phyloP scores from a whole-genome alignment of 2,113 vertebrate genomes.

The Perca fluviatilis region DNA sequence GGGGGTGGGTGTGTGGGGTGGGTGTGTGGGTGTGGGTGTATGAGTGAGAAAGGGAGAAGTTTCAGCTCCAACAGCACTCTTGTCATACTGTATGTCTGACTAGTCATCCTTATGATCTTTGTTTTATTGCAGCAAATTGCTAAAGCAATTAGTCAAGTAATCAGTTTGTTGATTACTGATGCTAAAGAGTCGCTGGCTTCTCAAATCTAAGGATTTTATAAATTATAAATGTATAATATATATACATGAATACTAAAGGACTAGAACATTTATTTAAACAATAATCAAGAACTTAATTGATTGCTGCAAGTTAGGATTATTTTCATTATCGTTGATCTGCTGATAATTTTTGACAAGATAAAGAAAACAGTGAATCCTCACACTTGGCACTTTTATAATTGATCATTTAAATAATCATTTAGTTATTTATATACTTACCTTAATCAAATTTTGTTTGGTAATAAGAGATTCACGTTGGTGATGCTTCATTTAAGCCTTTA shows the following conservation, averaged over 20 bases:
- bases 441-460: neutral
- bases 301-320: neutral
- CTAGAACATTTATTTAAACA: neutral
- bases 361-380: neutral
- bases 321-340: neutral
- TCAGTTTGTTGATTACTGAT: neutral
- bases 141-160: neutral
- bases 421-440: neutral
- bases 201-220: neutral
- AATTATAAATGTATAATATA: neutral
- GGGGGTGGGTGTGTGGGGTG: neutral
- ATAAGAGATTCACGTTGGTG: neutral
- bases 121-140: neutral
- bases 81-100: neutral
- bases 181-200: neutral
- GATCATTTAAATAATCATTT: neutral
- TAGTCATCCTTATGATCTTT: neutral
- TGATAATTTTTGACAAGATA: neutral
- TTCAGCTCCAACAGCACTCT: neutral
- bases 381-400: neutral
- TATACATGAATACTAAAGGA: no score
- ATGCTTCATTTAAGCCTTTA: neutral
- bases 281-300: neutral
- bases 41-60: neutral
- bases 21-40: neutral